Base-by-base conservation (phyloP, 2,113 vertebrate species). In the Rhabdomys dilectus region DNA sequence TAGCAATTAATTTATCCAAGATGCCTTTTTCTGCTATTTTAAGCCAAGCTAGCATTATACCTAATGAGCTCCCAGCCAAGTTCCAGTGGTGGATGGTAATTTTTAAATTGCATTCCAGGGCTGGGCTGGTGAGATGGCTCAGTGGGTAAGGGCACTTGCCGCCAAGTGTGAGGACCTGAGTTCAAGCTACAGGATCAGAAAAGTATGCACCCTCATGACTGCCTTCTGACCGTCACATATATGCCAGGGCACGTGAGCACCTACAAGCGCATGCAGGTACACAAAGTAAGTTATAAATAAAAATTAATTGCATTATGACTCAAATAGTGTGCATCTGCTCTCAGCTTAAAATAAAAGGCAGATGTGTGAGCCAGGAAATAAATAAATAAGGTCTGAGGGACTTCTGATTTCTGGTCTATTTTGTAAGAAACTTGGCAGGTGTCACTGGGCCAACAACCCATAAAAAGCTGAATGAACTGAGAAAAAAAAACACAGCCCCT, bases 1-100 rank as follows among this genome's bases (percentile, higher is more conserved):
- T 24, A 93, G 84, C 92, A 95, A 85, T 90, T 97, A 96, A 93
- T 88, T 93, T 96, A 95, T 64, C 26, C 17, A 81, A 80, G 88
- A 94, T 89, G 89, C 1, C 16, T 93, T 95, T 94, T 68, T 89
- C 87, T 85, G 45, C 11, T 92, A 72, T 93, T 95, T 96, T 95
- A 92, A 93, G 90, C 70, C 91, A 93, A 94, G 56, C 26, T 81
- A 53, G 70, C 21, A 36, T 88, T 80, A 53, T 75, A 88, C 19
- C 56, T 88, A 90, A 78, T 91, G 88, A 95, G 87, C 22, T 53
- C 88, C 66, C 91, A 84, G 36, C 92, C 16, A 93, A 56, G 68
- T 19, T 68, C 39, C 75, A 62, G 2, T 34, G 89, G 48, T 39
- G 60, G 42, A 70, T 76, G 80, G 72, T 39, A 76, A 93, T 92